Evolutionary conservation across 2,797 vertebrate species (phyloP).

Genomic region (Poecilia velifera): DNA sequence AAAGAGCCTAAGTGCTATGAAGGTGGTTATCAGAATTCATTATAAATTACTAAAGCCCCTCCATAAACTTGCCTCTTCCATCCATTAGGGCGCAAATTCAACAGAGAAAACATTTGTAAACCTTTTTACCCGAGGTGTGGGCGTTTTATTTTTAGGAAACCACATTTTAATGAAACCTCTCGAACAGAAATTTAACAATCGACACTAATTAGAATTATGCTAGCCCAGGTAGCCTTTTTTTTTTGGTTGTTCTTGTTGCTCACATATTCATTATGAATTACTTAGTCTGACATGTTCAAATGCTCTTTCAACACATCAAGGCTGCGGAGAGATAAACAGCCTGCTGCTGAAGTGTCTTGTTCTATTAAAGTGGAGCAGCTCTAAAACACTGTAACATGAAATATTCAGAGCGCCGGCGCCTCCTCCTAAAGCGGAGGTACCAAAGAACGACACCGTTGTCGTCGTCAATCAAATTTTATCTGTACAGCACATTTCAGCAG

Average conservation of each 20-base stretch:
- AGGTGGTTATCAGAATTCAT: not conserved
- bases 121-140: not conserved
- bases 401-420: constrained; percentile 3
- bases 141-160: not conserved
- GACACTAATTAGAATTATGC: not conserved
- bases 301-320: not conserved
- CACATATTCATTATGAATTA: not conserved
- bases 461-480: not conserved
- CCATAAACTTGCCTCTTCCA: not conserved
- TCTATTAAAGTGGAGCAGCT: not conserved
- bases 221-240: not conserved
- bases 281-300: not conserved
- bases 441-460: constrained; percentile 1
- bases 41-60: not conserved
- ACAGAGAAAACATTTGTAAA: not conserved
- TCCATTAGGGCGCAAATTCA: not conserved
- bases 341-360: not conserved
- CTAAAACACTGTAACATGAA: constrained; percentile 4
- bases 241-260: not conserved
- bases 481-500: no score
- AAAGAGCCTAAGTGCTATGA: not conserved
- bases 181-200: not conserved
- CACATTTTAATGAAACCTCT: not conserved
- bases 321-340: not conserved
- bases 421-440: not conserved